Evolutionary conservation across 2,113 vertebrate genomes (phyloP).

Genomic region (Erythrolamprus reginae): DNA sequence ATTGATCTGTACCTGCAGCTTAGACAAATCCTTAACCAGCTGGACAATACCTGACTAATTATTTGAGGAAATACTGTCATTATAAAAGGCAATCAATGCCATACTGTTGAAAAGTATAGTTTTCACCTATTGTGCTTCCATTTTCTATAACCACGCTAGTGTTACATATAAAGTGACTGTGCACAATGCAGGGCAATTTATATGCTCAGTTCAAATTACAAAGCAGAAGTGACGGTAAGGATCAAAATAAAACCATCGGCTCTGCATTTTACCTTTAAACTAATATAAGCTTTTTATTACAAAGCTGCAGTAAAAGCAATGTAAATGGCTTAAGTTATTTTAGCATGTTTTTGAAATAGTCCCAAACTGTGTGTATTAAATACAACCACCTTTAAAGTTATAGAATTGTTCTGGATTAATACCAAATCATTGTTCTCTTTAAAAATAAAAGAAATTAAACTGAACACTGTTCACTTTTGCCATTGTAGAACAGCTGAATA

Average conservation of each 20-base stretch:
- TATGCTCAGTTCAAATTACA: not conserved
- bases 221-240: slow-evolving; percentile 22
- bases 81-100: slow-evolving; percentile 39
- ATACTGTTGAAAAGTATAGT: slow-evolving; percentile 28
- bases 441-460: slow-evolving; percentile 38
- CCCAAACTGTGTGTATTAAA: slow-evolving; percentile 50
- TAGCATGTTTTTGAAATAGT: slow-evolving; percentile 58
- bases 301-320: slow-evolving; percentile 46
- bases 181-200: not conserved
- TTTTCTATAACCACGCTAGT: not conserved
- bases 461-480: not conserved
- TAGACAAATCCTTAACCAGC: slow-evolving; percentile 38
- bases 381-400: slow-evolving; percentile 52
- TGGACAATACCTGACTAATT: slow-evolving; percentile 40
- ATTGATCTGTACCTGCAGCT: slow-evolving; percentile 31
- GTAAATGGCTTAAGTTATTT: slow-evolving; percentile 33
- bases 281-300: slow-evolving; percentile 38
- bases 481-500: not conserved
- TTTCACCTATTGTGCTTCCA: slow-evolving; percentile 21
- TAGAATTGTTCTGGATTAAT: slow-evolving; percentile 38
- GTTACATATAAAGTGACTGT: not conserved
- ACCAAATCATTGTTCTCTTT: slow-evolving; percentile 35
- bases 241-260: slow-evolving; percentile 35
- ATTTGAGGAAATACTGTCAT: slow-evolving; percentile 40
- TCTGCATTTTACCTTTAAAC: slow-evolving; percentile 37